Base-by-base conservation (phyloP, 2,888 invertebrate genomes). In the Drosophila pullipes region DNA sequence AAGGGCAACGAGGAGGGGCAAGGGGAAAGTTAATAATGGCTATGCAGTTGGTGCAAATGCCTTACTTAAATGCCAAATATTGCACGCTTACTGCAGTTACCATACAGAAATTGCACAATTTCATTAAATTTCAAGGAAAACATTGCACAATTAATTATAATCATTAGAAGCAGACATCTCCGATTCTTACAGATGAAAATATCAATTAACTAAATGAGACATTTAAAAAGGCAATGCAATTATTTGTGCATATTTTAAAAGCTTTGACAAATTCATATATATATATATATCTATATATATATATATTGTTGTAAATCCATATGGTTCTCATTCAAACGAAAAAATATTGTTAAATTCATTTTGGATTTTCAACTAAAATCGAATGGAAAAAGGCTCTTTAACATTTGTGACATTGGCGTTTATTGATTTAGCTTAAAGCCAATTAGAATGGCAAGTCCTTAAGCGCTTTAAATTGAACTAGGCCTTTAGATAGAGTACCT, bases 391-490 rank as follows among this genome's bases (percentile, higher is more conserved):
- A 4, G n/a, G 13, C 25, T 47, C 18, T 25, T 33, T 28, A 22
- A 47, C 28, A 7, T 13, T 67, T 22, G 54, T 33, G 28, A 25
- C 47, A 68, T 4, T 41, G 22, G 18, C 22, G 10, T 39, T 59
- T 75, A 63, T 78, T 64, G 63, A 80, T 76, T 76, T 52, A 22
- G 13, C 25, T 25, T 35, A 18, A 39, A 13, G 7, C 22, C 52
- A 57, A 52, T 41, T 37, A 4, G 31, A 55, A 62, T 41, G 30
- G n/a, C 50, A 44, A 35, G 18, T 16, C 52, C 65, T 81, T 53
- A 61, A 69, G 5, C 5, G 65, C 69, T 82, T 89, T 89, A 87
- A 89, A 89, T 68, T 80, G 67, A 85, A 82, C 83, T 80, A 89
- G 84, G 87, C 88, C 88, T 85, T 80, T 82, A 49, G 63, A 76